Percentiles rank a stretch among this genome's conserved stretches.
phyloP scores from a whole-genome alignment of 2,797 vertebrate genomes.

The Trachurus trachurus region DNA sequence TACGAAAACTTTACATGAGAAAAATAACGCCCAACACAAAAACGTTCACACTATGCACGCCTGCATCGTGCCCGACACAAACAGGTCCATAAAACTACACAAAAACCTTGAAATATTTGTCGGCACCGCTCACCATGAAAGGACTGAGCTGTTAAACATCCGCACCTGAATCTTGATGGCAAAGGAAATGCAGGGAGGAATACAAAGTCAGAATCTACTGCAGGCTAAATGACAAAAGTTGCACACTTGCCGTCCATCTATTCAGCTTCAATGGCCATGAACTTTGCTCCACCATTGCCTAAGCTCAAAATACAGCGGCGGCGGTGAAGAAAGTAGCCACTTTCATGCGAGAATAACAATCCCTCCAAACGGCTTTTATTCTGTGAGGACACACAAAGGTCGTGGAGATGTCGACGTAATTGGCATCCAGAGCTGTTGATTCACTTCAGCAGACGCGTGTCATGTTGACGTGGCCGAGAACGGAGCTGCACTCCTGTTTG shows the following conservation, averaged over 20 bases:
- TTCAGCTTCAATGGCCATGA: neutral
- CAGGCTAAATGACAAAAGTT: neutral
- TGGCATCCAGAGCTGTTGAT: constrained; percentile 59
- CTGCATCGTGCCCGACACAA: too few species aligned
- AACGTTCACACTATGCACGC: too few species aligned
- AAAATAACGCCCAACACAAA: too few species aligned
- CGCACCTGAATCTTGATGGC: neutral
- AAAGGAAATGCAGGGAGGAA: constrained; percentile 15
- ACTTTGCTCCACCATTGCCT: constrained; percentile 1
- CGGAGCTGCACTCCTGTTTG: constrained; percentile 21
- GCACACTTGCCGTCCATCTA: neutral
- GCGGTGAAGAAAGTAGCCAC: constrained; percentile 2
- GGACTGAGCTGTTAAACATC: neutral
- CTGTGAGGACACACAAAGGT: constrained; percentile 33
- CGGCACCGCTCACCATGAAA: too few species aligned
- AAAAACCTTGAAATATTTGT: too few species aligned
- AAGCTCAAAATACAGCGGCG: constrained; percentile 6
- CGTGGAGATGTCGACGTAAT: constrained; percentile 56
- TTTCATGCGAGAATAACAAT: constrained; percentile 41
- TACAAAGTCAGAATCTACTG: neutral
- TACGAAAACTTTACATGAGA: too few species aligned
- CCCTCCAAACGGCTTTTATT: constrained; percentile 12
- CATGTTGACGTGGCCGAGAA: constrained; percentile 40
- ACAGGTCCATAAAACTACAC: too few species aligned
- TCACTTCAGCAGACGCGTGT: constrained; percentile 47